Conservation (phyloP, 2,888 invertebrate genomes). For the Trichacis sp. region DNA sequence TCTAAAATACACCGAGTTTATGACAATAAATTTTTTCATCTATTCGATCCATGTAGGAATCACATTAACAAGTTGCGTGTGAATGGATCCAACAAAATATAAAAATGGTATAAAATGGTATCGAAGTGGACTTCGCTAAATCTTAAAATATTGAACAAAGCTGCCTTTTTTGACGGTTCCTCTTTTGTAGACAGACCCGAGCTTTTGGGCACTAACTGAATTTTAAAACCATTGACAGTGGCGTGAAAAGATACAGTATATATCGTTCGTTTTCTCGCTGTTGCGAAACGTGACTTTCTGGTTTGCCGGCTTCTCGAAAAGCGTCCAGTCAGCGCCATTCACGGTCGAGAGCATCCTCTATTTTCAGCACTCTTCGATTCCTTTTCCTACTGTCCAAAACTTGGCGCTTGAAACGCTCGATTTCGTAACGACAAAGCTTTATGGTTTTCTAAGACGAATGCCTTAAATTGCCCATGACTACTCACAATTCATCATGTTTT, state of each 20-base stretch:
- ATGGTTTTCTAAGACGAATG: too few species aligned
- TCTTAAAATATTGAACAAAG: not conserved
- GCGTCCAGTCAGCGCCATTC: conserved; percentile 37
- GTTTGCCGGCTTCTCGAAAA: conserved; percentile 32
- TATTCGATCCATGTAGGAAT: too few species aligned
- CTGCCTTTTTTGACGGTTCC: not conserved
- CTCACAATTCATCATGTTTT: too few species aligned
- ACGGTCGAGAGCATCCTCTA: conserved; percentile 24
- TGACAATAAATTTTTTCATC: too few species aligned
- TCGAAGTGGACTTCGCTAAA: too few species aligned
- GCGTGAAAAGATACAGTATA: conserved; percentile 47
- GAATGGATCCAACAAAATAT: too few species aligned
- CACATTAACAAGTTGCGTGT: too few species aligned
- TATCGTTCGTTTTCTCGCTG: conserved; percentile 40
- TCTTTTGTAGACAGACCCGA: conserved; percentile 24
- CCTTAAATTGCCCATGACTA: too few species aligned
- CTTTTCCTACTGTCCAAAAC: conserved; percentile 23
- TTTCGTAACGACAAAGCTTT: too few species aligned
- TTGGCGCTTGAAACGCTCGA: conserved; percentile 32
- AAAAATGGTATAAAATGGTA: too few species aligned
- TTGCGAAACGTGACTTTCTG: conserved; percentile 43
- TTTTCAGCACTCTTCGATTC: not conserved
- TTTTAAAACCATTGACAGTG: conserved; percentile 41
- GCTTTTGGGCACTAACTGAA: conserved; percentile 33
- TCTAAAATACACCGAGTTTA: too few species aligned